These are phyloP conservation scores for Agriopis marginaria DNA, from an alignment of 2,888 invertebrate species.

Conservation along the genomic window DNA sequence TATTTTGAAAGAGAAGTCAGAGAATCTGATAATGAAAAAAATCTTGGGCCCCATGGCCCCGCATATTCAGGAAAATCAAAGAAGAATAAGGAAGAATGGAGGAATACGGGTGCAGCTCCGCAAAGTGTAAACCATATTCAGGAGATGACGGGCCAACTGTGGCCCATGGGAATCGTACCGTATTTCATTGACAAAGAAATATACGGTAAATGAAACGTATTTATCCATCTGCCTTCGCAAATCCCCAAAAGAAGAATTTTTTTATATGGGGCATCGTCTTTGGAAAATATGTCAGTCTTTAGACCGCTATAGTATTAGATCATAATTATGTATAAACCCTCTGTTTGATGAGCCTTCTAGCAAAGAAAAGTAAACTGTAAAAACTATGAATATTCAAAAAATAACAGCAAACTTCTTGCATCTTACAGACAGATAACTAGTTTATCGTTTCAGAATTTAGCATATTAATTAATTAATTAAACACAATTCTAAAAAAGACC, in stretches of 20 bases:
- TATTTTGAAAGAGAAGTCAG: background rate
- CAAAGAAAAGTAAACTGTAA: no score
- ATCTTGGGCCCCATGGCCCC: background rate
- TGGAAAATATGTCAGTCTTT: background rate
- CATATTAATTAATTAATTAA: no score
- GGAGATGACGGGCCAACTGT: conserved; percentile 31
- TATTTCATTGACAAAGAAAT: conserved; percentile 48
- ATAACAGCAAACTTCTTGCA: no score
- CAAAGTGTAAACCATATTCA: conserved; percentile 7
- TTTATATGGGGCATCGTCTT: no score
- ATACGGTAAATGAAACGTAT: conserved; percentile 51
- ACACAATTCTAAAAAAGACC: no score
- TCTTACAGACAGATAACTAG: no score
- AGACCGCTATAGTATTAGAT: no score
- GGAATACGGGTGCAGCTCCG: background rate
- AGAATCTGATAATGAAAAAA: background rate
- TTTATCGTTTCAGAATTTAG: no score
- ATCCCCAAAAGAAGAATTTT: background rate
- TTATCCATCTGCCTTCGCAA: background rate
- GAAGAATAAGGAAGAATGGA: no score
- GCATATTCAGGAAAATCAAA: background rate
- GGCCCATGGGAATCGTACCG: conserved; percentile 55
- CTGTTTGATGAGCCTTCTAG: no score
- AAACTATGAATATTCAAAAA: no score
- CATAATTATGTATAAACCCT: no score